These are phyloP conservation scores for Corvus cornix DNA, from an alignment of 2,113 vertebrate species.

Conservation along the genomic window DNA sequence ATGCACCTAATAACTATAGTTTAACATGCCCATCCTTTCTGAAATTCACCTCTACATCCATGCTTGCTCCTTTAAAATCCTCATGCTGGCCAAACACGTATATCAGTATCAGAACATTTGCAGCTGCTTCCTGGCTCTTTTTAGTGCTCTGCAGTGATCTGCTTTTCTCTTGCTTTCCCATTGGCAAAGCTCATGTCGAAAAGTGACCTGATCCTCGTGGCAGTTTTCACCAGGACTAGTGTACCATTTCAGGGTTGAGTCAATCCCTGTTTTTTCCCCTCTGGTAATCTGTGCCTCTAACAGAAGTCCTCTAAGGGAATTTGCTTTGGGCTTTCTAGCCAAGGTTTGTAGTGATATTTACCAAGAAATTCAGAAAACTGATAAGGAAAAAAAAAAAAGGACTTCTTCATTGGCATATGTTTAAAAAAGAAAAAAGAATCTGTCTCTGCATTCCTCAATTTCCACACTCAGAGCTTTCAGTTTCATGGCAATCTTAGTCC, in stretches of 20 bases:
- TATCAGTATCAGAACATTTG: neutral
- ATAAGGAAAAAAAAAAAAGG: neutral
- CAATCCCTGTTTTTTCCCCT: neutral
- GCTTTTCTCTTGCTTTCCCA: neutral
- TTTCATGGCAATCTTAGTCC: slow-evolving; percentile 41
- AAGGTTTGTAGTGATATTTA: neutral
- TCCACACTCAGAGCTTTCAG: slow-evolving; percentile 22
- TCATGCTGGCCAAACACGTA: neutral
- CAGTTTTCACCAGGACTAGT: neutral
- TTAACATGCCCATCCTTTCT: neutral
- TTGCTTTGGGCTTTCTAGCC: neutral
- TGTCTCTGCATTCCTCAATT: slow-evolving; percentile 32
- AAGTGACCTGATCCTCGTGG: neutral
- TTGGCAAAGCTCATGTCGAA: neutral
- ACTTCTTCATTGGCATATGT: neutral
- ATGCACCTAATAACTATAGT: neutral
- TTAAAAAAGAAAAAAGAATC: slow-evolving; percentile 17
- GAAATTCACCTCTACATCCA: neutral
- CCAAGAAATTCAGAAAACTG: neutral
- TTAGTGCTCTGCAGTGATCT: neutral
- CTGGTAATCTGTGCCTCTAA: neutral
- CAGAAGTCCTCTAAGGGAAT: neutral
- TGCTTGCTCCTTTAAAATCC: neutral
- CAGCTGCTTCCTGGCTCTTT: neutral
- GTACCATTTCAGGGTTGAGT: neutral